Base-by-base conservation (phyloP, 2,797 vertebrate species). In the Mormyrus hasselquistii region DNA sequence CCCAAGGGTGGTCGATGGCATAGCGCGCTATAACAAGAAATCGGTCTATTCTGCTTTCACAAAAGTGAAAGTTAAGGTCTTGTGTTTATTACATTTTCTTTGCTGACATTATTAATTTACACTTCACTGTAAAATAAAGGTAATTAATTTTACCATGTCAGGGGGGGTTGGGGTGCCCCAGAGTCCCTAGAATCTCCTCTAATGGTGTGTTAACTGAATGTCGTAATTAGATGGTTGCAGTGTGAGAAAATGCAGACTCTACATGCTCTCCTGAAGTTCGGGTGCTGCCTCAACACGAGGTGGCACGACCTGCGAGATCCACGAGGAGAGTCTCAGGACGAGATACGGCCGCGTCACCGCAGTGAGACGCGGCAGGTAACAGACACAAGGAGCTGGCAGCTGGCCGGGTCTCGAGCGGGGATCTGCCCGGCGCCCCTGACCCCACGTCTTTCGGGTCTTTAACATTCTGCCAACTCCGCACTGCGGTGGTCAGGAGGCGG, bases 391-490 rank as follows among this genome's bases (percentile, higher is more conserved):
- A 14, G 82, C 82, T 6, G 41, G 38, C 82, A 10, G n/a, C 41
- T 22, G 82, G 47, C 49, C 19, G 3, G 19, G n/a, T 29, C 25
- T 1, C 25, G 14, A 38, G 10, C 5, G 12, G 53, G 47, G 29
- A 57, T 22, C 10, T 38, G 29, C 19, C 9, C 57, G 6, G 53
- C 52, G 55, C 50, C 62, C 10, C 38, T 62, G 19, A 82, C 76
- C 82, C 29, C 10, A 53, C 7, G 49, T 50, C 55, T 49, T 90
- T 69, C 62, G 88, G 50, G 90, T 91, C 82, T 91, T 92, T 91
- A 91, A 90, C 87, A 91, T 92, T 92, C 90, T 91, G 90, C 89
- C 89, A 90, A 90, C 84, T 92, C 90, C 90, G 89, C 91, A 93
- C 90, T 93, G 91, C 91, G 90, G 90, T 47, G 89, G 62, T 19